Evolutionary conservation across 1,140 invertebrate genomes (phyloP), one percentile per base, ranked within the genome.

Genomic region (Oscheius sp.): DNA sequence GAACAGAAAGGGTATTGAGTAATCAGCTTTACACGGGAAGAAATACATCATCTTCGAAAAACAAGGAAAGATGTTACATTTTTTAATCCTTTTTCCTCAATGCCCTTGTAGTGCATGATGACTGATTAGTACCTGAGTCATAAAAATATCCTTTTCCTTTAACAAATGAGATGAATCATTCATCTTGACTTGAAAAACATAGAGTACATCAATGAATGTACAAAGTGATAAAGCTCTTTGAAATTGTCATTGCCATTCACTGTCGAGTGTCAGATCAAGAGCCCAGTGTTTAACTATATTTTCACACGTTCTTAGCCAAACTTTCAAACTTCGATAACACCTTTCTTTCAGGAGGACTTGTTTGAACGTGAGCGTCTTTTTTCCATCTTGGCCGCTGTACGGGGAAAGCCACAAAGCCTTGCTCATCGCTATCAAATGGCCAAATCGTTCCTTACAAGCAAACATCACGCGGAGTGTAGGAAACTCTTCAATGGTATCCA

Each of bases 381-480:
- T 36, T 62, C 64, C 0, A 64, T 74, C 1, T 52, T 35, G 3
- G 55, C 49, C 13, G 29, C 38, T 18, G 13, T 74, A n/a, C 49
- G 49, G 18, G 72, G 72, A n/a, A 2, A 55, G 23, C 64, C 55
- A 2, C 65, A 67, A 28, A 69, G 64, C 2, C 15, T 69, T 1
- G 65, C 72, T 35, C 72, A 74, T 58, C 38, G 58, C 2, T 74
- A 74, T 61, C 72, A 74, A 34, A 46, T 42, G 26, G 72, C 72
- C 31, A 74, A 74, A 36, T 28, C 63, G 1, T 23, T 74, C 2
- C 52, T 74, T 7, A 68, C 72, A 0, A 35, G 42, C 2, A 74
- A 68, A 18, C 72, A 74, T 29, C 35, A 61, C 15, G 52, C 58
- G 15, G 69, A 71, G 23, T 71, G 69, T 23, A 31, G 62, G 4